Base-by-base conservation (phyloP, 2,797 vertebrate species). In the Holocentrus rufus region DNA sequence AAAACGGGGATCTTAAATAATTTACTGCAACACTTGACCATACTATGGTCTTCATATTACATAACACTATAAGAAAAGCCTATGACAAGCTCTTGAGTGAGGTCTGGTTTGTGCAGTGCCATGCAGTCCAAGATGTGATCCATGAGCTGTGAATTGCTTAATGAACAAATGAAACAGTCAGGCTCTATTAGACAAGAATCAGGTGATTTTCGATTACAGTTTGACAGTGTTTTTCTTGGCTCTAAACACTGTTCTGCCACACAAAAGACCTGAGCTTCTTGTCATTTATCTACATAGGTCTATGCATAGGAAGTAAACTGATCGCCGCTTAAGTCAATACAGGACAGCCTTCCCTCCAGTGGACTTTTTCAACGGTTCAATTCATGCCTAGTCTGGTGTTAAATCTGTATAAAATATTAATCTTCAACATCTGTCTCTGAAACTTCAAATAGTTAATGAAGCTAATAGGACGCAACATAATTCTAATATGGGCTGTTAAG, bases 201-300 rank as follows among this genome's bases (percentile, higher is more conserved):
- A 67, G 50, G 68, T 72, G 47, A 54, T 27, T 72, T 64, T 65
- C 76, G 70, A 82, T 82, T 84, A 80, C 70, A 82, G 77, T 44
- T 60, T 46, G 15, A 46, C 44, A 17, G 44, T 46, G 44, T 65
- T 73, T 63, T 50, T 22, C n/a, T 9, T 57, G 34, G 23, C 52
- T 63, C 42, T 74, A 27, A 47, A 31, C 47, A 59, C 36, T 54
- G 50, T 58, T 31, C 15, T 46, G 44, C 46, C 34, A 25, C 7
- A 58, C 46, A 58, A 47, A 74, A 39, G 39, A 50, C 25, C 27
- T 57, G 44, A 22, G 59, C 6, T 27, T 50, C 5, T 39, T 23
- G 18, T 74, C 44, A 46, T 46, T 15, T 46, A 46, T 31, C 31
- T 61, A 14, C 44, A 14, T 14, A 61, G 53, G 53, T 15, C 14